Conservation (phyloP, 2,113 vertebrate genomes). For the Clupea harengus region DNA sequence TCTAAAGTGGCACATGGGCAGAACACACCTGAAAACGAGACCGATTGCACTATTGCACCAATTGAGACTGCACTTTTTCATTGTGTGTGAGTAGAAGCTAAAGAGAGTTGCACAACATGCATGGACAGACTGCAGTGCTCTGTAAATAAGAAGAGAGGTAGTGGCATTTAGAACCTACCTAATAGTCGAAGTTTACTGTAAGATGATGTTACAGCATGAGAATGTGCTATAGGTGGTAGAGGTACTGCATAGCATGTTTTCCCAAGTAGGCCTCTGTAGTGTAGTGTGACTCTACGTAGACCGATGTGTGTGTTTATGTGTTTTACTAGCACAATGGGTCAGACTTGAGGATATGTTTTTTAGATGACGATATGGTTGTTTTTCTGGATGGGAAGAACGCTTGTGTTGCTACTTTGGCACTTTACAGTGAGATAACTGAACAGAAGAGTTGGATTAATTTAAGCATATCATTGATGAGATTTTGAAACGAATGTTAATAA, state of each 20-base stretch:
- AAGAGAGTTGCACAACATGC: background rate
- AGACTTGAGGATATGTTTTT: conserved; percentile 10
- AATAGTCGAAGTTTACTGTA: conserved; percentile 32
- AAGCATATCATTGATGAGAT: conserved; percentile 2
- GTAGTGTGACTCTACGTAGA: background rate
- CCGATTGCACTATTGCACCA: conserved; percentile 45
- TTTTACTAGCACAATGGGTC: conserved; percentile 5
- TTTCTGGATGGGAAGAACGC: background rate
- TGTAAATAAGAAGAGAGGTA: conserved; percentile 41
- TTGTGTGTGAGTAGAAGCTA: conserved; percentile 18
- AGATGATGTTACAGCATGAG: background rate
- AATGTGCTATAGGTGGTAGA: conserved; percentile 1
- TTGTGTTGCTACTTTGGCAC: background rate
- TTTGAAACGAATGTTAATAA: background rate
- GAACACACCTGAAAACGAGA: conserved; percentile 50
- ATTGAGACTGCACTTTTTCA: conserved; percentile 55
- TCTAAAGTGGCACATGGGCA: conserved; percentile 27
- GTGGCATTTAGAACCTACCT: background rate
- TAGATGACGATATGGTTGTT: background rate
- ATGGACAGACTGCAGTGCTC: conserved; percentile 18
- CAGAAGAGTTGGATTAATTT: background rate
- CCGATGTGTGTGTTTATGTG: background rate
- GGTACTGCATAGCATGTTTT: background rate
- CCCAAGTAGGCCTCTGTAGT: background rate
- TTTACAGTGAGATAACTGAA: conserved; percentile 8